Percentiles rank a stretch among this genome's conserved stretches.
Evolutionary conservation across 2,797 vertebrate genomes (phyloP).

Genomic region (Clarias fuscus): DNA sequence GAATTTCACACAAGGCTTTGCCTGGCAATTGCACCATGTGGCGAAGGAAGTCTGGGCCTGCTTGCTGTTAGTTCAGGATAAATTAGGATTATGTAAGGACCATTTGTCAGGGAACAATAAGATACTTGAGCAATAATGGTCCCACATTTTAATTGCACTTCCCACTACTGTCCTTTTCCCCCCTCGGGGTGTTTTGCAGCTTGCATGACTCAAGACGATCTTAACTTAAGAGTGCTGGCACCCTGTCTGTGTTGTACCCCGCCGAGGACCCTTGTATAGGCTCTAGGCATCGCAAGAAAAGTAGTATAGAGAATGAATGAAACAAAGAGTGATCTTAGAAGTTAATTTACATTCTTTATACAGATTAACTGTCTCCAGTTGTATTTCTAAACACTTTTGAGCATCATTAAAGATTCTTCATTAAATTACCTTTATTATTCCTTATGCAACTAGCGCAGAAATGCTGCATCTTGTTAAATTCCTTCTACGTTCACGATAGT

Average conservation of each 20-base stretch:
- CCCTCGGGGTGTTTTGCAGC: background rate
- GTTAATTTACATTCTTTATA: background rate
- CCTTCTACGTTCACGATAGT: background rate
- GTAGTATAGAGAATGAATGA: too few species aligned
- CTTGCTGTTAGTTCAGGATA: conserved; percentile 14
- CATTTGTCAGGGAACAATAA: conserved; percentile 16
- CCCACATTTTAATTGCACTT: background rate
- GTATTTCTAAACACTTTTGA: background rate
- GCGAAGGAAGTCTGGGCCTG: conserved; percentile 11
- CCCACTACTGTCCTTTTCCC: background rate
- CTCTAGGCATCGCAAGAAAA: too few species aligned
- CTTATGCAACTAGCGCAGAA: background rate
- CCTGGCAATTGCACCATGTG: conserved; percentile 7
- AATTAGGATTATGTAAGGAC: conserved; percentile 1
- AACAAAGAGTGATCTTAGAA: background rate
- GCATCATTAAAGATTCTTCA: background rate
- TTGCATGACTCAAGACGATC: background rate
- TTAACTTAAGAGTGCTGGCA: too few species aligned
- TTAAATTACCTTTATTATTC: background rate
- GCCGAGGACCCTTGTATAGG: too few species aligned
- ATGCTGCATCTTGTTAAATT: background rate
- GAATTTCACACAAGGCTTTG: conserved; percentile 29
- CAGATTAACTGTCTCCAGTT: background rate
- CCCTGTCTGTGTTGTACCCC: too few species aligned
- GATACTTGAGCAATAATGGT: background rate